Conservation (phyloP, 2,888 invertebrate species). For the Andricus quercusramuli region DNA sequence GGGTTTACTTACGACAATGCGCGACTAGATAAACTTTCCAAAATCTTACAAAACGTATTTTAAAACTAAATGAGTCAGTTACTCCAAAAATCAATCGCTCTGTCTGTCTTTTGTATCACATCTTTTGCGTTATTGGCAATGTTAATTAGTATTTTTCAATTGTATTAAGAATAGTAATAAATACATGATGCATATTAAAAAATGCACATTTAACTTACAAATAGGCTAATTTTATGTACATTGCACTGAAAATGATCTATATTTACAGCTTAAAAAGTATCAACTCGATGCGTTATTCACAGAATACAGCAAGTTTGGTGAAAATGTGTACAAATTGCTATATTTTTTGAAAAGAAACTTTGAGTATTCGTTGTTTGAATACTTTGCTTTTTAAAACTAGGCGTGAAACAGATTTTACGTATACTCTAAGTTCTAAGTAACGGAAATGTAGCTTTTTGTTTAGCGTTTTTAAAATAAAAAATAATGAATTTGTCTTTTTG, state of each 20-base stretch:
- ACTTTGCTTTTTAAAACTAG: neutral
- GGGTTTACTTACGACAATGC: neutral
- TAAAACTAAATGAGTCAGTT: neutral
- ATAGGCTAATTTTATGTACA: slow-evolving; percentile 27
- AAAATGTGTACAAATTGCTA: slow-evolving; percentile 33
- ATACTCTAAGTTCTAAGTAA: neutral
- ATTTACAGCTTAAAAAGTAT: slow-evolving; percentile 20
- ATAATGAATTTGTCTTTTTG: neutral
- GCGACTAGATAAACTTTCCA: slow-evolving; percentile 32
- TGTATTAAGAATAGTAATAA: slow-evolving; percentile 30
- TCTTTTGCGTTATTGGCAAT: slow-evolving; percentile 20
- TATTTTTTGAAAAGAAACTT: neutral
- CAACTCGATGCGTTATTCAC: slow-evolving; percentile 27
- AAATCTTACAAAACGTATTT: slow-evolving; percentile 6
- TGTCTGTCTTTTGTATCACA: slow-evolving; percentile 9
- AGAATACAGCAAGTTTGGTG: slow-evolving; percentile 18
- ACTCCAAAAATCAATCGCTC: neutral
- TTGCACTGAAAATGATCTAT: slow-evolving; percentile 27
- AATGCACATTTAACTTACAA: slow-evolving; percentile 11
- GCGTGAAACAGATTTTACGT: slow-evolving; percentile 6
- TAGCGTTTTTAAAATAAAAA: neutral
- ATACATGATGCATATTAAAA: slow-evolving; percentile 3
- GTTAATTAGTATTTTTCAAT: slow-evolving; percentile 15
- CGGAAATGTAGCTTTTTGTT: neutral
- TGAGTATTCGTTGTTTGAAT: neutral